phyloP scores from a whole-genome alignment of 2,797 vertebrate genomes.

The Sciurus vulgaris region DNA sequence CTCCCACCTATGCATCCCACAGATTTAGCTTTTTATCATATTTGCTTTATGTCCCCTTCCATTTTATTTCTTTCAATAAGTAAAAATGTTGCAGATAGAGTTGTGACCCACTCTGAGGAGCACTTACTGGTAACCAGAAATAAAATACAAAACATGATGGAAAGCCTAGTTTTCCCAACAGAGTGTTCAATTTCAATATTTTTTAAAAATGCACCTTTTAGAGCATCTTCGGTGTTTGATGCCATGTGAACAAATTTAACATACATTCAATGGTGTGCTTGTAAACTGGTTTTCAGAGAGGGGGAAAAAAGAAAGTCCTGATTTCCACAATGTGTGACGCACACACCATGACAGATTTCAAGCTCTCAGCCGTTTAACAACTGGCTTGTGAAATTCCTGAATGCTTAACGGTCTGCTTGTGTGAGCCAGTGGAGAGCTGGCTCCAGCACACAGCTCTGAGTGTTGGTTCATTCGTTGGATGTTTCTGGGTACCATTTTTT shows the following conservation, averaged over 20 bases:
- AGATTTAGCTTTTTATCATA: not conserved
- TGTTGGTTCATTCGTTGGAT: not conserved
- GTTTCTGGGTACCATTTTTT: not conserved
- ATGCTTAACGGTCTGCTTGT: conserved; percentile 10
- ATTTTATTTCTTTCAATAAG: conserved; percentile 48
- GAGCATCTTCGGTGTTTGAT: not conserved
- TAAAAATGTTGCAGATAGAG: not conserved
- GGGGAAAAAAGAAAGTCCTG: too few species aligned
- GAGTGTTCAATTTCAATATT: not conserved
- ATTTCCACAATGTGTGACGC: not conserved
- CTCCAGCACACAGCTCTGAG: not conserved
- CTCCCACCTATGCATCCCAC: not conserved
- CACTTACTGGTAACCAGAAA: not conserved
- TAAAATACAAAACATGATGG: not conserved
- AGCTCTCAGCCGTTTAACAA: conserved; percentile 14
- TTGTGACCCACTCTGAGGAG: not conserved
- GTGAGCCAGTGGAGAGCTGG: not conserved
- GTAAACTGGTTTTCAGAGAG: not conserved
- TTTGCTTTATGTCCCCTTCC: not conserved
- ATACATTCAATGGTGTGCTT: not conserved
- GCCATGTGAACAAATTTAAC: not conserved
- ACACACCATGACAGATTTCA: not conserved
- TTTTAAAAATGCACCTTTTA: not conserved
- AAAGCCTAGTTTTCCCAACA: not conserved
- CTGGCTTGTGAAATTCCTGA: conserved; percentile 19